Evolutionary conservation across 2,888 invertebrate genomes (phyloP), one percentile per base, ranked within the genome.

Genomic region (Cylloceria caligata): DNA sequence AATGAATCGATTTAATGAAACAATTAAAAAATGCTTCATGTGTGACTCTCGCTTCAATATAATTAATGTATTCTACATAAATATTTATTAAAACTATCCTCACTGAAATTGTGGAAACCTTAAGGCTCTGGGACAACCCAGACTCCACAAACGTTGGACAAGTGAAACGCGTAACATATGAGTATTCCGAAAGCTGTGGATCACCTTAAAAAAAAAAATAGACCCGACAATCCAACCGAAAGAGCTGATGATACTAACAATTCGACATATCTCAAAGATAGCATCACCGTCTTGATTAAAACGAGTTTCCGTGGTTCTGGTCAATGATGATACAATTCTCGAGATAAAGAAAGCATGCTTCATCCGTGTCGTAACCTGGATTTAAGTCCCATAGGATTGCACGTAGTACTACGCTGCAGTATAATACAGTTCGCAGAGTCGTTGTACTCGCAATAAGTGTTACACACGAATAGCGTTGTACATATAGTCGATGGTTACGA

Each of bases 331-430:
- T 62, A 62, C 16, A 36, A 73, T 49, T 74, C 39, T 39, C 39
- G 39, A 39, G 62, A 73, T 62, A 62, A 73, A 36, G 60, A 60
- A 49, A 73, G 52, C 73, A 45, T 52, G 73, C 27, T 49, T 39
- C 36, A 42, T 52, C 64, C 64, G 42, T 67, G 47, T 77, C 64
- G 68, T 81, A 77, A 78, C 81, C 81, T 78, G 81, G 81, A 78
- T 81, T 47, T 57, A 39, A 55, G 39, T 71, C 47, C 47, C 47
- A 39, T 47, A 67, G 60, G 27, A 36, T 74, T 34, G 68, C 55
- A 68, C 67, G 60, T 34, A 52, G 55, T 34, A 24, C 69, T 42
- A 16, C 16, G 42, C 21, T 34, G 60, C 19, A 21, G 36, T 27
- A n/a, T n/a, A 69, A 39, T 24, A 6, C n/a, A 27, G 19, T 21